These are phyloP conservation scores for Molanna angustata DNA, from an alignment of 2,888 invertebrate genomes.

Conservation along the genomic window DNA sequence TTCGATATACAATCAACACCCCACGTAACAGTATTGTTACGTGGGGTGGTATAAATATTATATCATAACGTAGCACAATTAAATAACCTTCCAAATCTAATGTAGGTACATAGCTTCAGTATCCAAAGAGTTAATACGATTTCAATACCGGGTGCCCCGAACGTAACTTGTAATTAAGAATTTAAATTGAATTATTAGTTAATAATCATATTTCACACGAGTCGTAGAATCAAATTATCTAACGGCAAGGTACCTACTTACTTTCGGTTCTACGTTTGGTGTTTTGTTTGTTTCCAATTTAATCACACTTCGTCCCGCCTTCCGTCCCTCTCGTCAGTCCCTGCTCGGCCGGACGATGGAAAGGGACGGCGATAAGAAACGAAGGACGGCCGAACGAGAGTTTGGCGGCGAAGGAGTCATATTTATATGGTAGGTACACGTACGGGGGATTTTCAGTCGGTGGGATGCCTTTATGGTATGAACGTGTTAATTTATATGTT, in stretches of 20 bases:
- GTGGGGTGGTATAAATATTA: too few relatives aligned
- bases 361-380: too few relatives aligned
- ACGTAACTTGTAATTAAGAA: slow-evolving; percentile 30
- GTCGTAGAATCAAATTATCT: slow-evolving; percentile 31
- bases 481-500: slow-evolving; percentile 2
- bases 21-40: too few relatives aligned
- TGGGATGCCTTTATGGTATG: slow-evolving; percentile 2
- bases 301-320: background rate
- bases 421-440: too few relatives aligned
- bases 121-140: background rate
- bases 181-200: slow-evolving; percentile 31
- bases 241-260: background rate
- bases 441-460: background rate
- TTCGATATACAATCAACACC: too few relatives aligned
- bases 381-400: too few relatives aligned
- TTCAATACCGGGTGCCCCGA: background rate
- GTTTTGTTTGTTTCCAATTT: background rate
- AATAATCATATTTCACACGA: slow-evolving; percentile 29
- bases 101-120: slow-evolving; percentile 2
- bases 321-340: too few relatives aligned
- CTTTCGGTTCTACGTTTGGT: background rate
- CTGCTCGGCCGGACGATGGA: too few relatives aligned
- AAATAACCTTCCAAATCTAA: slow-evolving; percentile 4
- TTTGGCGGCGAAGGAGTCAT: too few relatives aligned
- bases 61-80: too few relatives aligned